Evolutionary conservation across 2,797 vertebrate genomes (phyloP).

Genomic region (Sebastes ruberrimus): DNA sequence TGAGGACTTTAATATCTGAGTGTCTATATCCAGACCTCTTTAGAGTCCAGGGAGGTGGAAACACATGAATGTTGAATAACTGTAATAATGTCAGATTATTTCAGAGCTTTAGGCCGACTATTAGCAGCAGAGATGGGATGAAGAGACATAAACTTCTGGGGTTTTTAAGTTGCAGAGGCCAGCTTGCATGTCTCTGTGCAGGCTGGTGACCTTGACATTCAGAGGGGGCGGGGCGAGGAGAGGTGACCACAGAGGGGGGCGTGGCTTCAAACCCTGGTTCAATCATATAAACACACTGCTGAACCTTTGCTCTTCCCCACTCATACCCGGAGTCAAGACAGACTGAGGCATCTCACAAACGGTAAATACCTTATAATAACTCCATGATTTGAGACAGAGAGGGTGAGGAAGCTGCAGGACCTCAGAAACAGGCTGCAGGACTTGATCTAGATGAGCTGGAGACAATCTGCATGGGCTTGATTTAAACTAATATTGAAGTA

Average conservation of each 20-base stretch:
- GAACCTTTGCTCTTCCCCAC: conserved; percentile 56
- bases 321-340: conserved; percentile 79
- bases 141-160: background rate
- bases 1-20: conserved; percentile 22
- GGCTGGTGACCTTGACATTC: conserved; percentile 82
- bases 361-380: conserved; percentile 69
- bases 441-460: conserved; percentile 15
- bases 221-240: conserved; percentile 59
- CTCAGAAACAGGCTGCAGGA: background rate
- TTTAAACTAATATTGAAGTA: background rate
- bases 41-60: background rate
- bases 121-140: background rate
- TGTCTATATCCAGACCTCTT: conserved; percentile 14
- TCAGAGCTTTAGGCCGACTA: background rate
- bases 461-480: background rate
- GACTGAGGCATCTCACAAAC: conserved; percentile 77
- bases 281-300: conserved; percentile 70
- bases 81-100: background rate
- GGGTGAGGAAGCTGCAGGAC: background rate
- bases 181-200: background rate
- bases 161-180: background rate
- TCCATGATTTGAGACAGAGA: background rate
- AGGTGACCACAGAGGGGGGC: conserved; percentile 53
- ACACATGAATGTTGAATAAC: background rate
- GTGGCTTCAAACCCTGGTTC: conserved; percentile 38